Evolutionary conservation across 2,888 invertebrate genomes (phyloP).

Genomic region (Drosophila kokeensis): DNA sequence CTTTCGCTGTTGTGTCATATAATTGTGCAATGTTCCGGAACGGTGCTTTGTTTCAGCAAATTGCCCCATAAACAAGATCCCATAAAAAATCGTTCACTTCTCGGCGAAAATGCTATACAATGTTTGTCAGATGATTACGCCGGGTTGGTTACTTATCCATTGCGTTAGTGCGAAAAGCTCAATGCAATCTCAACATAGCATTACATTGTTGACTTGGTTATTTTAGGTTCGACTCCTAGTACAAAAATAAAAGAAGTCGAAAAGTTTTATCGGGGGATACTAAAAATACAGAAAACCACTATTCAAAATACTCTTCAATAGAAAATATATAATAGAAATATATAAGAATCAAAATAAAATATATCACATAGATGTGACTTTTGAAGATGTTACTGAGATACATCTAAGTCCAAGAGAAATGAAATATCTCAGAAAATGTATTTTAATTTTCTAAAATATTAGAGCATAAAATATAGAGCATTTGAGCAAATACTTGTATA

Average conservation of each 20-base stretch:
- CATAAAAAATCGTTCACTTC: slow-evolving; percentile 55
- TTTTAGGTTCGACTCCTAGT: background rate
- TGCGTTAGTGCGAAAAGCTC: slow-evolving; percentile 4
- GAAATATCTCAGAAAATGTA: background rate
- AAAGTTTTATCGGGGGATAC: background rate
- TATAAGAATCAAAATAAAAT: background rate
- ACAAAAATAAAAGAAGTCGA: background rate
- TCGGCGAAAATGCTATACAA: slow-evolving; percentile 41
- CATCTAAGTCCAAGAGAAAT: background rate
- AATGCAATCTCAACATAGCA: slow-evolving; percentile 27
- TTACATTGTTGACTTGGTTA: slow-evolving; percentile 7
- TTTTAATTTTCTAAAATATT: background rate
- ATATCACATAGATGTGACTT: no score
- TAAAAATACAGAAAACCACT: background rate
- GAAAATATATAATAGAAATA: background rate
- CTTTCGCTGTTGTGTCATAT: slow-evolving; percentile 44
- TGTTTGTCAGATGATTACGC: slow-evolving; percentile 68
- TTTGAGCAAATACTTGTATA: background rate
- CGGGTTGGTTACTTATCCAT: slow-evolving; percentile 50
- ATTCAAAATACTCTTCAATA: background rate
- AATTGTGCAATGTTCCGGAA: slow-evolving; percentile 81
- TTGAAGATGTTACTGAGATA: no score
- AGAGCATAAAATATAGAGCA: background rate
- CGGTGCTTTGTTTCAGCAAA: slow-evolving; percentile 75
- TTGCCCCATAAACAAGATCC: slow-evolving; percentile 65